Conservation (phyloP, 2,888 invertebrate genomes). For the Teleogryllus oceanicus region DNA sequence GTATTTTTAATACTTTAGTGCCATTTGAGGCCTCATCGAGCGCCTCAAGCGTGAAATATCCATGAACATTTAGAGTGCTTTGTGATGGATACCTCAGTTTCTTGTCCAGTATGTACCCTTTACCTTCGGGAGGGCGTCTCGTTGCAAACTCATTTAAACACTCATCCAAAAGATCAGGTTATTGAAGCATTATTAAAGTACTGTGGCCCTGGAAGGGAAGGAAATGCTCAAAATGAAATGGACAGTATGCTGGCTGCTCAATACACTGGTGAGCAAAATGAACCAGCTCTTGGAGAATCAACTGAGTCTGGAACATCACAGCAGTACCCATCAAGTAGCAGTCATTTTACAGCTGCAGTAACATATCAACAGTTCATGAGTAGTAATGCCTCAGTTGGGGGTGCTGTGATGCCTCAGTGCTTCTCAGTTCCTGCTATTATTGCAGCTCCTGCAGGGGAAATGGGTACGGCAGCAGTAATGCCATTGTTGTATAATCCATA, state of each 20-base stretch:
- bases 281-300: background rate
- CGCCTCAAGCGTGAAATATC: too few relatives aligned
- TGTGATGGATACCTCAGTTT: slow-evolving; percentile 22
- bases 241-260: background rate
- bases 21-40: too few relatives aligned
- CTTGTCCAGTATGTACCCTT: slow-evolving; percentile 79
- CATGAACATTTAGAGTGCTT: background rate
- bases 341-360: slow-evolving; percentile 39
- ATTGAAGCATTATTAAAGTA: slow-evolving; percentile 64
- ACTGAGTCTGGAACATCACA: background rate
- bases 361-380: slow-evolving; percentile 58
- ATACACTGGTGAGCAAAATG: background rate
- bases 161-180: slow-evolving; percentile 84
- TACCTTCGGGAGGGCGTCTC: slow-evolving; percentile 79
- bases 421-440: slow-evolving; percentile 49
- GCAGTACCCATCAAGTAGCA: slow-evolving; percentile 20
- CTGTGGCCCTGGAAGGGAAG: slow-evolving; percentile 24
- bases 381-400: slow-evolving; percentile 45
- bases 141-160: slow-evolving; percentile 74
- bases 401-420: slow-evolving; percentile 54
- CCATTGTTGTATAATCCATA: slow-evolving; percentile 52
- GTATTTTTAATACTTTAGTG: too few relatives aligned
- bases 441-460: background rate
- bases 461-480: slow-evolving; percentile 47
- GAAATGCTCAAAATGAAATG: slow-evolving; percentile 12